Evolutionary conservation across 2,888 invertebrate species (phyloP), one percentile per base, ranked within the genome.

Genomic region (Theretra japonica): DNA sequence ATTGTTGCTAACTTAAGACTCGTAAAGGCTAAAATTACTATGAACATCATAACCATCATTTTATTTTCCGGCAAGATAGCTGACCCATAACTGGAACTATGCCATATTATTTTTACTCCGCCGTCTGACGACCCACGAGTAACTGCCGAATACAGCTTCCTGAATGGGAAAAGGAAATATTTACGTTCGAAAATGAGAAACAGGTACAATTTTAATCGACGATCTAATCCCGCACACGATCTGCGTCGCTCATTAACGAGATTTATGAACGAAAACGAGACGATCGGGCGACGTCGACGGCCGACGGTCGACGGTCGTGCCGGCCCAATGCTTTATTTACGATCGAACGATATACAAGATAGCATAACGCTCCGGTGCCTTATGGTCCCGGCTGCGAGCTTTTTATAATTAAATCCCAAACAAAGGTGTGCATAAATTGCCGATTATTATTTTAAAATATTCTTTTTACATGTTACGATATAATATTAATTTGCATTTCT

Each of bases 201-300:
- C 59, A 59, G 71, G 76, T 76, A 75, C 77, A 76, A 65, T 74
- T 74, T 74, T 65, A 72, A 60, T 69, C 70, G 79, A 79, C 85
- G 85, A 92, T 92, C 90, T 90, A 92, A 94, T 94, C 92, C 88
- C 73, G 82, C 76, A 78, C 82, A 83, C 87, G 88, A 92, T 93
- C 92, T 85, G 83, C 84, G 87, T 89, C 87, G 87, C 93, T 94
- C 94, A 94, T 94, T 94, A 93, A 92, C 88, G 86, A 91, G 92
- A 94, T 94, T 92, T 94, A 94, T 93, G 89, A 89, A 86, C 87
- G 85, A 86, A 88, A 90, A 88, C 83, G 85, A 88, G 90, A 90
- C 90, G 89, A 86, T 82, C 83, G 85, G 86, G 87, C 88, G 88
- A 88, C 88, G 87, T 78, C 83, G 84, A 87, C 90, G 88, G 87